A percentile compares a stretch with the other conserved stretches of the same genome.
phyloP scores from a whole-genome alignment of 2,797 vertebrate species.

The Rhynchonycteris naso region DNA sequence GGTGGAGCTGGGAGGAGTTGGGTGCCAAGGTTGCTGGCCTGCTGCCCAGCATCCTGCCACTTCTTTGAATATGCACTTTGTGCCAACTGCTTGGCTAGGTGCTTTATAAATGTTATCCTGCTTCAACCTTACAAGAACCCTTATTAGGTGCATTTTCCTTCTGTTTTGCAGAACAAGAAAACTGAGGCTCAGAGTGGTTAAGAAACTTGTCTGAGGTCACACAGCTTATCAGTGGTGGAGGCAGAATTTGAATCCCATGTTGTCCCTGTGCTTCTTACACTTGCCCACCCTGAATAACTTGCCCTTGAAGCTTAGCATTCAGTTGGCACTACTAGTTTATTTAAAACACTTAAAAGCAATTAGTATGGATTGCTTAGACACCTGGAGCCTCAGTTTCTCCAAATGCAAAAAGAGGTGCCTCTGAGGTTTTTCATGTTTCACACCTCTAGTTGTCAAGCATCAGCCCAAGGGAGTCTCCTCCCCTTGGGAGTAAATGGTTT shows the following conservation, averaged over 20 bases:
- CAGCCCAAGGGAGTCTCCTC: neutral
- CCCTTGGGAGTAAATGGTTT: neutral
- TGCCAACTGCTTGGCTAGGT: neutral
- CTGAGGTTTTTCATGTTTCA: neutral
- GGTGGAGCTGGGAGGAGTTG: neutral
- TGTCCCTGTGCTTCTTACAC: neutral
- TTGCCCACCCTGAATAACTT: neutral
- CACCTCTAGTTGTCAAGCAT: accelerated
- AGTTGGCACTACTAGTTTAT: neutral
- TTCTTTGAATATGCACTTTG: neutral
- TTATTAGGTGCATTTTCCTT: neutral
- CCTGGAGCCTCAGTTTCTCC: neutral
- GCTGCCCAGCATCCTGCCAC: neutral
- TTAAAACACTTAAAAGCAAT: neutral
- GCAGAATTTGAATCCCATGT: neutral
- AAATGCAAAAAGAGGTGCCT: neutral
- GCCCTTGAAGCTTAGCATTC: neutral
- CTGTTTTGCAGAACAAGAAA: neutral
- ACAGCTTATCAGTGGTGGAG: neutral
- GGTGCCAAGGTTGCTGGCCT: neutral
- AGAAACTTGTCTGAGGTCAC: neutral
- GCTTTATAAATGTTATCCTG: neutral
- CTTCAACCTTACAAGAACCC: neutral
- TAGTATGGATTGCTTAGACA: neutral
- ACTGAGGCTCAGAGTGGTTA: neutral